Base-by-base conservation (phyloP, 2,888 invertebrate genomes). In the Drosophila peninsularis region DNA sequence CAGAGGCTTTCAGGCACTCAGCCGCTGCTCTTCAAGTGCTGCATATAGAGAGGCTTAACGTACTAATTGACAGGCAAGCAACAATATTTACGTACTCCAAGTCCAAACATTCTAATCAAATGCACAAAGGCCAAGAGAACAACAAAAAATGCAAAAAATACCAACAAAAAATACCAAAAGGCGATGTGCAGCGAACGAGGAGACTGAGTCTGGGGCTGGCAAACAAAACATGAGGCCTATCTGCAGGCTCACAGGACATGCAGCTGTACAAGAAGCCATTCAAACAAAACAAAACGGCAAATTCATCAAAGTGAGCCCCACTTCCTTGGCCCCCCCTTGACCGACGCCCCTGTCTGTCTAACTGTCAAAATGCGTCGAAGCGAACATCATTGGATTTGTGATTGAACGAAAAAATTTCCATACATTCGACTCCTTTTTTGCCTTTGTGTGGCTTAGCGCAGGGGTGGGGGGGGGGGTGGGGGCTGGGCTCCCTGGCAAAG, bases 341-440 rank as follows among this genome's bases (percentile, higher is more conserved):
- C 47, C 42, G 42, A 34, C 37, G 49, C 49, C 61, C 60, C 53
- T 58, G 75, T 70, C 84, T 71, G 72, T 71, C 73, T 80, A 89
- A 89, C 90, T 91, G 91, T 91, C 89, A 90, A 90, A 90, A 91
- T 91, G 84, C 90, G 88, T 89, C 90, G 79, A 90, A 88, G 90
- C 90, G 91, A 87, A 91, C 91, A 91, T 91, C 91, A 91, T 90
- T 90, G 90, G 87, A 91, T 90, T 90, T 91, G 85, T 83, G 80
- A 87, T 85, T 86, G 89, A 85, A 87, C 86, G 47, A 47, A 82
- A 78, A 80, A 89, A 89, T 89, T 90, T 89, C 82, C 90, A 89
- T 89, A 90, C 89, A 89, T 90, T 90, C 49, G 82, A 83, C 77
- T 78, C 1, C 0, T 47, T 47, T 47, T 52, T 56, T 66, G 66